Percentiles rank a stretch among this genome's conserved stretches.
Conservation (phyloP, 37 sponge, comb jelly and placozoan genomes). For the Oopsacas minuta region DNA sequence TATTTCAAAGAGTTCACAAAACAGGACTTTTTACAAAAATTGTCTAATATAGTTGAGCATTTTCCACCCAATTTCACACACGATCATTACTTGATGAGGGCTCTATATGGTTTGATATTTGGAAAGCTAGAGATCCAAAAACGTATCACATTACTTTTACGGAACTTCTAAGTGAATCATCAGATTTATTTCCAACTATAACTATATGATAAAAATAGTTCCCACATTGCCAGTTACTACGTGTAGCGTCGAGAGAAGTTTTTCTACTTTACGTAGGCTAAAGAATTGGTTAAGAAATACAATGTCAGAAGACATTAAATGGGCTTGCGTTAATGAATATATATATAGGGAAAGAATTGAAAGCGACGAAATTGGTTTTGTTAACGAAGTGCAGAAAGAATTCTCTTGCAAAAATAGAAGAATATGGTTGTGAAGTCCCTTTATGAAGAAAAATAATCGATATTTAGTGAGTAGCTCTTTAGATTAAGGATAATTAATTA, state of each 20-base stretch:
- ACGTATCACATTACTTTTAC: not conserved
- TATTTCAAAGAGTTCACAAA: not conserved
- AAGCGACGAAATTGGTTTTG: not conserved
- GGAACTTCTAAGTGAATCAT: not conserved
- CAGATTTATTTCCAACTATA: not conserved
- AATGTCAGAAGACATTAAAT: not conserved
- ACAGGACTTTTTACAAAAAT: not conserved
- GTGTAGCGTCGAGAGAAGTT: not conserved
- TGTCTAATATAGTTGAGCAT: not conserved
- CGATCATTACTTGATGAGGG: not conserved
- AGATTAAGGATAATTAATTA: too few relatives aligned
- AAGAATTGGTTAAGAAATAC: not conserved
- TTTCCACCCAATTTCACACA: not conserved
- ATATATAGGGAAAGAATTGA: not conserved
- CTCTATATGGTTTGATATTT: slow-evolving; percentile 13
- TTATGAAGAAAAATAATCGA: too few relatives aligned
- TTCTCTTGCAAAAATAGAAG: too few relatives aligned
- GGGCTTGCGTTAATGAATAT: not conserved
- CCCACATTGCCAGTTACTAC: not conserved
- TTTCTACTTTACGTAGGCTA: slow-evolving; percentile 12
- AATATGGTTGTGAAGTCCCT: too few relatives aligned
- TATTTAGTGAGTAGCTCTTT: too few relatives aligned
- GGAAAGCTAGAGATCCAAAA: not conserved
- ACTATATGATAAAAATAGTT: slow-evolving; percentile 16
- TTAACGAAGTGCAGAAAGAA: too few relatives aligned